Conservation (phyloP, 2,113 vertebrate genomes). For the Canis aureus region DNA sequence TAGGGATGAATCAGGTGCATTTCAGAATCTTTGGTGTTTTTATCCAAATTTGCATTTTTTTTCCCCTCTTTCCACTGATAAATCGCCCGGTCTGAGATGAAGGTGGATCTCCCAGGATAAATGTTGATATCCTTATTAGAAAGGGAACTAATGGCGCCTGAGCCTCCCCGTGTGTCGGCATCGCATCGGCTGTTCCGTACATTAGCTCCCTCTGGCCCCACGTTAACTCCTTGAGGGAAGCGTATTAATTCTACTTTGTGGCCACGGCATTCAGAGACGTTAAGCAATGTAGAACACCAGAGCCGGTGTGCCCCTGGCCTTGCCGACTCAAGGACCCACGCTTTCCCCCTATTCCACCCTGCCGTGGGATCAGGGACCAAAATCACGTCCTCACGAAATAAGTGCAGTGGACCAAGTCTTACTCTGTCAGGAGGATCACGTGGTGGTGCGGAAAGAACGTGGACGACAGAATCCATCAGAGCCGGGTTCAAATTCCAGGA, state of each 20-base stretch:
- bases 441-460: not conserved
- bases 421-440: not conserved
- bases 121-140: conserved; percentile 7
- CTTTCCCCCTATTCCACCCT: not conserved
- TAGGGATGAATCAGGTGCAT: not conserved
- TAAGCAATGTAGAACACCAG: not conserved
- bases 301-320: not conserved
- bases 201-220: not conserved
- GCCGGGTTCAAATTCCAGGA: conserved; percentile 52
- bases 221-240: not conserved
- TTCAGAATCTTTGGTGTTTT: conserved; percentile 52
- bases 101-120: conserved; percentile 72
- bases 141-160: not conserved
- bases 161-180: not conserved
- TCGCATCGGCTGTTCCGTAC: not conserved
- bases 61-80: conserved; percentile 71
- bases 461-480: not conserved
- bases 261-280: not conserved
- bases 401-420: not conserved
- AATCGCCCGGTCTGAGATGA: conserved; percentile 70
- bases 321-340: not conserved
- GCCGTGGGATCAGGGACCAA: not conserved
- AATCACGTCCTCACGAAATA: not conserved
- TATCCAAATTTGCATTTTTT: conserved; percentile 71
- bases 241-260: not conserved